Base-by-base conservation (phyloP, 2,113 vertebrate genomes). In the Elaphurus davidianus region DNA sequence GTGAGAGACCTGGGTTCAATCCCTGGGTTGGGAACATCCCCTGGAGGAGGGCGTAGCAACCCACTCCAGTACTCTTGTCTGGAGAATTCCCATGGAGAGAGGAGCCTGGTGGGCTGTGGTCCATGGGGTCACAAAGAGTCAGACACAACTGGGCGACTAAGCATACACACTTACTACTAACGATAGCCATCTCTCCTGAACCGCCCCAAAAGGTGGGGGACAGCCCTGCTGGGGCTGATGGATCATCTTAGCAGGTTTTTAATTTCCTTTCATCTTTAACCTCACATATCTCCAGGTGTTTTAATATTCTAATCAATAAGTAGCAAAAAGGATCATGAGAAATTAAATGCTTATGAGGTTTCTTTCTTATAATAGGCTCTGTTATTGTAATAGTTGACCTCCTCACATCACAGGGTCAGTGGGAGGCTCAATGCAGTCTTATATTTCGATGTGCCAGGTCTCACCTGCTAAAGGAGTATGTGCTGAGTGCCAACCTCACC, bases 241-340 rank as follows among this genome's bases (percentile, higher is more conserved):
- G 45, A 25, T 36, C 21, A 21, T 83, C 33, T 83, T 21, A 50
- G 62, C 40, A 60, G 40, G n/a, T 25, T 78, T 87, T 25, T 74
- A n/a, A 62, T 74, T 97, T 81, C 79, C 84, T 90, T 89, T 93
- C 81, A 54, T 90, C 79, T 84, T 89, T 94, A 84, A 90, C n/a
- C 28, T 79, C 50, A 28, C 76, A 33, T 45, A 30, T 84, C 78
- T 82, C 74, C 33, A 59, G 87, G 40, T 50, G 30, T 95, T 94
- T 96, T 96, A 86, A 87, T 43, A 90, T 90, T 96, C 52, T 36
- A 82, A 78, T 76, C 57, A 82, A 40, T 81, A 45, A 74, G n/a
- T 81, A 87, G 74, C 85, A 94, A 85, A 96, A 50, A 52, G 1
- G 27, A 79, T 89, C 43, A 5, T 67, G 16, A 57, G 79, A 95